A percentile compares a stretch with the other conserved stretches of the same genome.
These are phyloP conservation scores for Centropristis striata DNA, from an alignment of 2,113 vertebrate genomes.

Conservation along the genomic window DNA sequence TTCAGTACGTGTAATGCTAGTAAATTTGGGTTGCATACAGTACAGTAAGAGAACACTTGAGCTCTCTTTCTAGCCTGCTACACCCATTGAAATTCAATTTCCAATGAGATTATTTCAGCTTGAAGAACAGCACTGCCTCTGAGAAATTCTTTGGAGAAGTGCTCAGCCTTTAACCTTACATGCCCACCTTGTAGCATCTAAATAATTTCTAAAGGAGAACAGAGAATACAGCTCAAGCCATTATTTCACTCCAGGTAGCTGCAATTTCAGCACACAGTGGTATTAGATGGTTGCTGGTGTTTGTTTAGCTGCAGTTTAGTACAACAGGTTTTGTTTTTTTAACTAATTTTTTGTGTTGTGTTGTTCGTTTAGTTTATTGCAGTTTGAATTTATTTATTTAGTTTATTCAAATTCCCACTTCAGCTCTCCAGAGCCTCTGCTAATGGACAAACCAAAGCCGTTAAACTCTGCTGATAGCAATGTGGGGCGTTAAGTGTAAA, in stretches of 20 bases:
- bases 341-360: not conserved
- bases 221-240: not conserved
- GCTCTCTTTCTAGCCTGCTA: not conserved
- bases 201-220: not conserved
- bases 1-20: not conserved
- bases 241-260: conserved; percentile 1
- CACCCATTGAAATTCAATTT: conserved; percentile 4
- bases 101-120: conserved; percentile 32
- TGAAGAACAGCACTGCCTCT: conserved; percentile 26
- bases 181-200: not conserved
- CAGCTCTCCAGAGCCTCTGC: not conserved
- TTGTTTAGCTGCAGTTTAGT: not conserved
- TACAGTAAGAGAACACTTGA: not conserved
- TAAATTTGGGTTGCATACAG: not conserved
- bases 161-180: conserved; percentile 13
- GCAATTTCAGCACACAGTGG: not conserved
- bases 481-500: not conserved
- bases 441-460: not conserved
- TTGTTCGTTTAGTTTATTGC: too few species aligned
- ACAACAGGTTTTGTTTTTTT: not conserved
- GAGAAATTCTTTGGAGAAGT: conserved; percentile 6
- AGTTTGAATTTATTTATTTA: too few species aligned
- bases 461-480: not conserved
- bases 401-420: not conserved
- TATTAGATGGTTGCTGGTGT: not conserved